Percentiles rank a stretch among this genome's conserved stretches.
Evolutionary conservation across 2,113 vertebrate species (phyloP).

Genomic region (Tragelaphus strepsiceros): DNA sequence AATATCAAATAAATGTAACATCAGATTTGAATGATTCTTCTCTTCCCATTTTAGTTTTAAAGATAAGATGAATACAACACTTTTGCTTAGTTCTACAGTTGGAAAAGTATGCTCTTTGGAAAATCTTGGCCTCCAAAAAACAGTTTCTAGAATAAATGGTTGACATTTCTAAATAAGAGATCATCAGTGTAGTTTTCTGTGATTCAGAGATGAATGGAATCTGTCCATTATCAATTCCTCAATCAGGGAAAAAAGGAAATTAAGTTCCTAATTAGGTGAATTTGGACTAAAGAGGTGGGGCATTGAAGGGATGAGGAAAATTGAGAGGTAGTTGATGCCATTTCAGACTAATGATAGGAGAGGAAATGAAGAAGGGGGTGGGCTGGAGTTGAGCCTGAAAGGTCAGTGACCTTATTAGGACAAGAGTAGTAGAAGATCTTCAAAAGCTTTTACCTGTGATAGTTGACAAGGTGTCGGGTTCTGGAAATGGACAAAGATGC

Average conservation of each 20-base stretch:
- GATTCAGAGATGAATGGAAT: constrained; percentile 79
- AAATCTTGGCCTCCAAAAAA: not conserved
- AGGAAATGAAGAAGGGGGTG: constrained; percentile 84
- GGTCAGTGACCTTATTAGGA: constrained; percentile 92
- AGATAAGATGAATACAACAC: not conserved
- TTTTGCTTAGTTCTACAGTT: constrained; percentile 8
- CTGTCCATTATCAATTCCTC: constrained; percentile 82
- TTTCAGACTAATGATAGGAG: constrained; percentile 91
- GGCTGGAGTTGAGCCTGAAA: constrained; percentile 83
- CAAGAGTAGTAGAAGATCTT: constrained; percentile 81
- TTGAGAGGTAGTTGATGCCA: constrained; percentile 80
- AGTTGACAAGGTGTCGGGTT: constrained; percentile 79
- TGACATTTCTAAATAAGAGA: constrained; percentile 76
- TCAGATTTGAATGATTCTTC: not conserved
- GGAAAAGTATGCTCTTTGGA: not conserved
- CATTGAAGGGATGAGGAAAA: constrained; percentile 83
- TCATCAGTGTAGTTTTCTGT: constrained; percentile 74
- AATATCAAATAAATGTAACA: not conserved
- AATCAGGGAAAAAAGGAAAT: constrained; percentile 91
- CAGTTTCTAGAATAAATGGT: constrained; percentile 62
- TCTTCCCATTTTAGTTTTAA: not conserved
- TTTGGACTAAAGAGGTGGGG: constrained; percentile 89
- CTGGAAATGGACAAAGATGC: constrained; percentile 71
- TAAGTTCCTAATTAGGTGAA: constrained; percentile 93
- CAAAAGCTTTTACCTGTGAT: constrained; percentile 87